Percentiles rank a stretch among this genome's conserved stretches.
Conservation (phyloP, 2,113 vertebrate species). For the Columba livia region DNA sequence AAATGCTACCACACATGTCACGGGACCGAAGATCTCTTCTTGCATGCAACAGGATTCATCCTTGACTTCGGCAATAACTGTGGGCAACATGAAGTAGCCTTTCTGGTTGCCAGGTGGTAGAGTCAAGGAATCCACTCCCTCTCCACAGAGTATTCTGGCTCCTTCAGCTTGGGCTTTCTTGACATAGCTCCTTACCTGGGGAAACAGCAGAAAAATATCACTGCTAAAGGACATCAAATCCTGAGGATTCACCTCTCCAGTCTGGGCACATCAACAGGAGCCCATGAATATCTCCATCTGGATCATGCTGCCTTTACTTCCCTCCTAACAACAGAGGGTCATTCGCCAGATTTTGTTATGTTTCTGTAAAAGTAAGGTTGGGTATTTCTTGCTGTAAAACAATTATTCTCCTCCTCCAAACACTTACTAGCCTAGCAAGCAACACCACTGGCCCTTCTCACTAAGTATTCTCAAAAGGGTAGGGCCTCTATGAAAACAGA, state of each 20-base stretch:
- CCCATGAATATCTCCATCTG: neutral
- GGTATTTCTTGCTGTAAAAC: neutral
- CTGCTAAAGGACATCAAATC: neutral
- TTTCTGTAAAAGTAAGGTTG: neutral
- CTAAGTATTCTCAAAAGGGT: neutral
- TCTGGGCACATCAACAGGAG: neutral
- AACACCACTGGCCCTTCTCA: neutral
- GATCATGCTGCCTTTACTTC: neutral
- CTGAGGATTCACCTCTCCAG: neutral
- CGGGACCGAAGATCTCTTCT: slow-evolving; percentile 97
- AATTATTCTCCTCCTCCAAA: neutral
- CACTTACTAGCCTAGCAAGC: neutral
- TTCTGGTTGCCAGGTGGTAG: slow-evolving; percentile 77
- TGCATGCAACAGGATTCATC: slow-evolving; percentile 91
- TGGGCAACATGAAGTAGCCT: slow-evolving; percentile 94
- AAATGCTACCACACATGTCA: slow-evolving; percentile 89
- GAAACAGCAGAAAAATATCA: neutral
- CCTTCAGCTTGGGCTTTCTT: slow-evolving; percentile 85
- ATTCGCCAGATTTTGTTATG: neutral
- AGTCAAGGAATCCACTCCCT: slow-evolving; percentile 83
- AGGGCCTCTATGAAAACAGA: neutral
- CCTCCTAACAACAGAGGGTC: neutral
- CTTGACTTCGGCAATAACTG: slow-evolving; percentile 83
- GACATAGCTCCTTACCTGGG: slow-evolving; percentile 87
- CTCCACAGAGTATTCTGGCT: slow-evolving; percentile 87